Evolutionary conservation across 2,888 invertebrate genomes (phyloP).

Genomic region (Drosophila meridionalis): DNA sequence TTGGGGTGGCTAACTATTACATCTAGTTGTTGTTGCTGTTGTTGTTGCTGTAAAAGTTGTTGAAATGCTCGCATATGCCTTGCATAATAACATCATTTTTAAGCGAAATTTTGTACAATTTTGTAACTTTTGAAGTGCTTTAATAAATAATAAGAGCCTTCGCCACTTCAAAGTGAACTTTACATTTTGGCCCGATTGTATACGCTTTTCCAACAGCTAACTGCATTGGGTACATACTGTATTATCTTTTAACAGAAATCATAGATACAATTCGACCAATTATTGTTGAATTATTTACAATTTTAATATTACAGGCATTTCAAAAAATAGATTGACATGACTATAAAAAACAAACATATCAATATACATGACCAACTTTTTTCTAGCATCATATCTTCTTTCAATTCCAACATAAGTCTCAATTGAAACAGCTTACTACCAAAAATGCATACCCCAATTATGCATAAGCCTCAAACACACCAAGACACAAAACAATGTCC

Average conservation of each 20-base stretch:
- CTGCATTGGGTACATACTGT: background rate
- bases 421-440: background rate
- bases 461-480: background rate
- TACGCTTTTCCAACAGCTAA: background rate
- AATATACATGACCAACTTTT: too few relatives aligned
- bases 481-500: background rate
- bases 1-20: slow-evolving; percentile 37
- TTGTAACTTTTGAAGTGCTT: slow-evolving; percentile 70
- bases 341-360: too few relatives aligned
- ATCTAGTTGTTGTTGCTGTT: slow-evolving; percentile 7
- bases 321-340: too few relatives aligned
- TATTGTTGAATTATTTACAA: background rate
- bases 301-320: too few relatives aligned
- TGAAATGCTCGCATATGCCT: slow-evolving; percentile 72
- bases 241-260: background rate
- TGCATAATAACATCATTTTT: slow-evolving; percentile 65
- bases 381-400: background rate
- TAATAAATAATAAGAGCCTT: slow-evolving; percentile 66
- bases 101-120: slow-evolving; percentile 37
- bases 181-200: slow-evolving; percentile 56
- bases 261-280: background rate
- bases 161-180: slow-evolving; percentile 30
- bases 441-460: background rate
- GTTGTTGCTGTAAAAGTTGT: slow-evolving; percentile 51
- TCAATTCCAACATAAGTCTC: background rate